phyloP scores from a whole-genome alignment of 1,140 invertebrate genomes.

The Formica selysi region DNA sequence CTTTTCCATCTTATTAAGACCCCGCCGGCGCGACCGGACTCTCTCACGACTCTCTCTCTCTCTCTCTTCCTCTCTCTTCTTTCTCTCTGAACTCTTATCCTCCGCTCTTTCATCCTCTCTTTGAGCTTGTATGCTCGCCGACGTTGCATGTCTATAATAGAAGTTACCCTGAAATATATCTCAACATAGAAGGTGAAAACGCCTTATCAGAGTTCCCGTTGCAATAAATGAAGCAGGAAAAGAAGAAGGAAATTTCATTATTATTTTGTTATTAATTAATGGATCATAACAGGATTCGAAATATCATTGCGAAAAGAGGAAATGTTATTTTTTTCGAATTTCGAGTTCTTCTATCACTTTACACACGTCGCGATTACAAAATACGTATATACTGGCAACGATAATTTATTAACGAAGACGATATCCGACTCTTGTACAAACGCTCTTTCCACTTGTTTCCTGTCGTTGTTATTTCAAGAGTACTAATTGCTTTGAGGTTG shows the following conservation, averaged over 20 bases:
- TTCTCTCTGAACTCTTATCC: background rate
- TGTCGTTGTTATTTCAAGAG: slow-evolving; percentile 45
- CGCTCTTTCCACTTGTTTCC: slow-evolving; percentile 19
- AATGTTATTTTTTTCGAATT: background rate
- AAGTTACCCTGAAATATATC: slow-evolving; percentile 31
- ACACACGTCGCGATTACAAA: background rate
- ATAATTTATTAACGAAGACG: slow-evolving; percentile 41
- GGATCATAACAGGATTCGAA: background rate
- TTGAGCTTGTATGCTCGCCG: slow-evolving; percentile 55
- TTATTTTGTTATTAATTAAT: background rate
- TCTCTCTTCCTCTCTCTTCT: slow-evolving; percentile 33
- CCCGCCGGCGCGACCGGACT: slow-evolving; percentile 70
- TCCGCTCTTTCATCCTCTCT: slow-evolving; percentile 18
- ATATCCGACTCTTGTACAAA: slow-evolving; percentile 18
- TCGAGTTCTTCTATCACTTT: background rate
- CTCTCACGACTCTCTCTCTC: slow-evolving; percentile 67
- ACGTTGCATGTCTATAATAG: slow-evolving; percentile 35
- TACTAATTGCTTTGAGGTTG: slow-evolving; percentile 49
- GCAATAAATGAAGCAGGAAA: background rate
- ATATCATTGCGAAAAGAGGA: background rate
- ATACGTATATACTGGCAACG: no score
- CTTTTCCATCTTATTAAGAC: slow-evolving; percentile 79
- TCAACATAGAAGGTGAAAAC: background rate
- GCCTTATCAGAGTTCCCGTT: background rate
- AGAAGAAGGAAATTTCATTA: background rate